Percentiles rank a stretch among this genome's conserved stretches.
phyloP scores from a whole-genome alignment of 37 sponge, comb jelly and placozoan species.

The Axinella damicornis region DNA sequence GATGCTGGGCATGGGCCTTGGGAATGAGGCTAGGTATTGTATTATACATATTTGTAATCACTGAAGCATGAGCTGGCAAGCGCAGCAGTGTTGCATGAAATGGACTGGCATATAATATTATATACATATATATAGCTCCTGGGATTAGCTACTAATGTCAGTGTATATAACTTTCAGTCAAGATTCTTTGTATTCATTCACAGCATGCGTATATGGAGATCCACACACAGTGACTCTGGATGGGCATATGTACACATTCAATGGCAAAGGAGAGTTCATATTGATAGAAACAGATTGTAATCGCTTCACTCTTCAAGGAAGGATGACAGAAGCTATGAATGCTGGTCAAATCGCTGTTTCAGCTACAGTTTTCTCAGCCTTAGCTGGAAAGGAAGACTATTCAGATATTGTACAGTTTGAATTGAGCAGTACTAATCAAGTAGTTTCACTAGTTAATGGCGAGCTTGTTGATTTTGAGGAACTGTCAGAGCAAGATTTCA shows the following conservation, averaged over 20 bases:
- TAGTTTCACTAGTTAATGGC: conserved; percentile 40
- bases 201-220: conserved; percentile 76
- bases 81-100: no score
- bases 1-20: no score
- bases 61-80: no score
- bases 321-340: conserved; percentile 58
- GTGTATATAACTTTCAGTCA: no score
- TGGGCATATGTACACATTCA: conserved; percentile 72
- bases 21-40: no score
- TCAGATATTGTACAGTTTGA: conserved; percentile 65
- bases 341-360: conserved; percentile 1
- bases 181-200: background rate
- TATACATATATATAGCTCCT: no score
- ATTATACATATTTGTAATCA: background rate
- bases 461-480: conserved; percentile 48
- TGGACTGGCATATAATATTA: no score
- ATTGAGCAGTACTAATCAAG: background rate
- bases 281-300: conserved; percentile 63
- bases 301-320: conserved; percentile 71
- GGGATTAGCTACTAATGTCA: no score
- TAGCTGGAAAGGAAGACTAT: conserved; percentile 40
- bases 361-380: conserved; percentile 74
- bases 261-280: conserved; percentile 79
- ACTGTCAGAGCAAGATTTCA: conserved; percentile 33
- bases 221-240: conserved; percentile 82